Base-by-base conservation (phyloP, 2,797 vertebrate genomes). In the Tragopan temminckii region DNA sequence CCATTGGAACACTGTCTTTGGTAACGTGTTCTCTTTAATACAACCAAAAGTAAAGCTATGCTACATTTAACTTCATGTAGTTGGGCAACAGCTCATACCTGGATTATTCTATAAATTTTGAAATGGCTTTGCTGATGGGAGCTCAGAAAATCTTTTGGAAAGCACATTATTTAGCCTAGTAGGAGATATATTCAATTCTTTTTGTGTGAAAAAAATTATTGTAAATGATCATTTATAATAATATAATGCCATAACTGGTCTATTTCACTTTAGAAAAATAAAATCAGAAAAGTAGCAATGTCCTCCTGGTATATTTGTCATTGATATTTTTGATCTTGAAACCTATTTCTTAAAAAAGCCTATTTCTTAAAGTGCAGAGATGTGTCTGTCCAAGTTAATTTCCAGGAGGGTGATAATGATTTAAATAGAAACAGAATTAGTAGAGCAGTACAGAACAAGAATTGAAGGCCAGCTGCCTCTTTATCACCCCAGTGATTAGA, bases 211-310 rank as follows among this genome's bases (percentile, higher is more conserved):
- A 70, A 70, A 87, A 87, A 77, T 25, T 8, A 45, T 58, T 61
- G 67, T 42, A 85, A 79, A 79, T 79, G 6, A 40, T 76, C 6
- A 31, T 85, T 87, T 90, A 36, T 67, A 77, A 33, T 67, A 63
- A 35, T 64, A 58, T 40, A 59, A 48, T 59, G 25, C 21, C 2
- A 5, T 59, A 69, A 80, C 77, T 90, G 2, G 33, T 77, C 63
- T 87, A 46, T 85, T 89, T 79, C 31, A 31, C 25, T 70, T 89
- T 42, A 76, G 67, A 70, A 63, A 95, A 92, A 76, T 43, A 90
- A 69, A 80, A 82, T 63, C 70, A 85, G 55, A n/a, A n/a, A 59
- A 88, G 31, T 72, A 52, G 53, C 35, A 19, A 15, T 59, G n/a
- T 63, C 48, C 66, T 72, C 23, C 33, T 90, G 40, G 31, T 55